A percentile compares a stretch with the other conserved stretches of the same genome.
phyloP scores from a whole-genome alignment of 2,113 vertebrate species.

The Glaucomys volans region DNA sequence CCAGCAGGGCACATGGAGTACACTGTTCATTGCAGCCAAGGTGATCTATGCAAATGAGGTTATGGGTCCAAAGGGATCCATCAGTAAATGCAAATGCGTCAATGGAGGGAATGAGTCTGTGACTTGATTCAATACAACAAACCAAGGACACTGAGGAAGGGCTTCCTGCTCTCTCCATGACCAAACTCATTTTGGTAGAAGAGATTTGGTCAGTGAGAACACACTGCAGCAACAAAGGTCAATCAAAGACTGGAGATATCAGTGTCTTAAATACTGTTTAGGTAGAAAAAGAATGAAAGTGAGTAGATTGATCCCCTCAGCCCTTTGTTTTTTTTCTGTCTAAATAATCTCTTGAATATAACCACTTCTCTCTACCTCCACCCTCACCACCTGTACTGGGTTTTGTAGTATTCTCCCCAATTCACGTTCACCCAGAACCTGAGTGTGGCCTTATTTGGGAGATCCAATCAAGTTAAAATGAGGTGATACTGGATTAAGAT shows the following conservation, averaged over 20 bases:
- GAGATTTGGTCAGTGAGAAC: not conserved
- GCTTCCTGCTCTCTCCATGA: not conserved
- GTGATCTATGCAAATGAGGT: not conserved
- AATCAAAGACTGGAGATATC: not conserved
- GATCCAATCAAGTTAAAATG: not conserved
- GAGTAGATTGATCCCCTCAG: no score
- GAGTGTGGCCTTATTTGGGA: not conserved
- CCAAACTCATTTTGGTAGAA: not conserved
- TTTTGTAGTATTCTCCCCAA: not conserved
- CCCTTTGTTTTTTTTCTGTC: not conserved
- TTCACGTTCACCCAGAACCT: not conserved
- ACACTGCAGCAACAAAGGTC: not conserved
- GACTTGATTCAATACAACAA: not conserved
- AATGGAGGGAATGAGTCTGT: not conserved
- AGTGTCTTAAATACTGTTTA: not conserved
- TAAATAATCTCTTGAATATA: not conserved
- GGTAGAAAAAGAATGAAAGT: not conserved
- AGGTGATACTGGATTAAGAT: not conserved
- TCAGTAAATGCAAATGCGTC: not conserved
- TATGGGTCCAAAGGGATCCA: not conserved
- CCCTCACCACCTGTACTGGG: fast-evolving
- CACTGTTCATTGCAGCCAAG: not conserved
- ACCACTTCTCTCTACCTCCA: not conserved
- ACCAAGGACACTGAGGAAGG: fast-evolving
- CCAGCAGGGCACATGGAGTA: not conserved